These are phyloP conservation scores for Sphaeramia orbicularis DNA, from an alignment of 2,797 vertebrate genomes.

Conservation along the genomic window DNA sequence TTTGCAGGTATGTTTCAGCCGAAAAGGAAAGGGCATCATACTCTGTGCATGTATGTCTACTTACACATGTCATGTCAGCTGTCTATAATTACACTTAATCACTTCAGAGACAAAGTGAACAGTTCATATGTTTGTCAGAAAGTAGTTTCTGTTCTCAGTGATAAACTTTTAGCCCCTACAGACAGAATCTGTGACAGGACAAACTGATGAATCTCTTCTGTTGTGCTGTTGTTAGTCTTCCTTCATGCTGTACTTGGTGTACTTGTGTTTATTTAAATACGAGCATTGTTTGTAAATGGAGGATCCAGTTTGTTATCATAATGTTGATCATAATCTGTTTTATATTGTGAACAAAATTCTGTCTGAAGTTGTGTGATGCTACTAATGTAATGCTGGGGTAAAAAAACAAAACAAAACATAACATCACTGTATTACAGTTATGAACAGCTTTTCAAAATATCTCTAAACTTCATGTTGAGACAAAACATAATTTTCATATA, in stretches of 20 bases:
- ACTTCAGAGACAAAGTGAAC: too few species aligned
- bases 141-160: neutral
- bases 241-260: neutral
- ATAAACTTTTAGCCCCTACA: neutral
- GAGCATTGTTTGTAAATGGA: neutral
- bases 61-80: too few species aligned
- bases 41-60: neutral
- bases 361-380: too few species aligned
- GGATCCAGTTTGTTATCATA: neutral
- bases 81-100: too few species aligned
- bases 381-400: too few species aligned
- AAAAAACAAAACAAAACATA: too few species aligned
- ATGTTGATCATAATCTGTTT: neutral
- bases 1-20: constrained; percentile 1
- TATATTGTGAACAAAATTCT: neutral
- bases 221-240: neutral
- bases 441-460: neutral
- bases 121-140: too few species aligned
- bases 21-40: neutral
- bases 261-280: neutral
- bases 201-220: neutral
- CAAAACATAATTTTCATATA: neutral
- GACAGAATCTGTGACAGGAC: neutral
- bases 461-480: neutral
- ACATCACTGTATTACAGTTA: neutral